phyloP scores from a whole-genome alignment of 2,888 invertebrate species.

The Bimastos eiseni region DNA sequence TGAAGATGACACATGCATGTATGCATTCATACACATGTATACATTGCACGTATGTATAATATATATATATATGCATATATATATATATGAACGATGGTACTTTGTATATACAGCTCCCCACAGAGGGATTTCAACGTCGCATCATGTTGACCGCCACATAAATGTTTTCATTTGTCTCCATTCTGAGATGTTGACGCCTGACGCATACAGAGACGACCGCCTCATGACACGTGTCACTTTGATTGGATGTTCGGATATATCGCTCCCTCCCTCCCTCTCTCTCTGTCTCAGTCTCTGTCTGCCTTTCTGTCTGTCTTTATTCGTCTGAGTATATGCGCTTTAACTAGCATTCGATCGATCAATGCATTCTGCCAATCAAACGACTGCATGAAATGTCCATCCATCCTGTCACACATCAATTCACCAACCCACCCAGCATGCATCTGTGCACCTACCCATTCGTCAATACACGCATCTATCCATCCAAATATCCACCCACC shows the following conservation, averaged over 20 bases:
- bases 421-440: neutral
- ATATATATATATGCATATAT: neutral
- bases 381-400: neutral
- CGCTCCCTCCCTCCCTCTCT: neutral
- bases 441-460: neutral
- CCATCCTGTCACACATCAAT: neutral
- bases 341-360: neutral
- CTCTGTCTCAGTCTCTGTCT: neutral
- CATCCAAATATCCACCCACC: neutral
- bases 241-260: neutral
- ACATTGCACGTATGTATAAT: neutral
- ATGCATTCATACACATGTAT: neutral
- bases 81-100: no score
- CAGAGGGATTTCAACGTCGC: neutral
- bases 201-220: neutral
- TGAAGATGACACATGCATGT: neutral
- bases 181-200: neutral
- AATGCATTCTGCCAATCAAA: neutral
- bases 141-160: neutral
- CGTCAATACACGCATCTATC: neutral
- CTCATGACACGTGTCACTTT: neutral
- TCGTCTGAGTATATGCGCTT: neutral
- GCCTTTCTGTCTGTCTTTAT: no score
- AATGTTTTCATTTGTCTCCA: conserved; percentile 13
- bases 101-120: neutral